A percentile compares a stretch with the other conserved stretches of the same genome.
These are phyloP conservation scores for Dione juno DNA, from an alignment of 2,888 invertebrate species.

Conservation along the genomic window DNA sequence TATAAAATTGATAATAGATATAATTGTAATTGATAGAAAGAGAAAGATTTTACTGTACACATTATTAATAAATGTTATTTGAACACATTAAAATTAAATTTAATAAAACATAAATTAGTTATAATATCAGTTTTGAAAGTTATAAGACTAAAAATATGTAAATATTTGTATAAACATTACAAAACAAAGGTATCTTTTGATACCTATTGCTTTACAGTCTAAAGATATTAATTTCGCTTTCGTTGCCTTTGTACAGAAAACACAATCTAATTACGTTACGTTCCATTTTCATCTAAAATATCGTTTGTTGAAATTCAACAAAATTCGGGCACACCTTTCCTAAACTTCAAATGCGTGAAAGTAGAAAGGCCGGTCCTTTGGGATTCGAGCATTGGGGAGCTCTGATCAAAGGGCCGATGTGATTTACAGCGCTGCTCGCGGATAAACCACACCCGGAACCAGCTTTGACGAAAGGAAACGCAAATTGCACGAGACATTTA, in stretches of 20 bases:
- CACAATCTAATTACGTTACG: constrained; percentile 18
- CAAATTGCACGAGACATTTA: constrained; percentile 49
- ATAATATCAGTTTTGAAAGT: neutral
- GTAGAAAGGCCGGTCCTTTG: constrained; percentile 45
- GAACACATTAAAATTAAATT: too few species aligned
- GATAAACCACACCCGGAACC: constrained; percentile 66
- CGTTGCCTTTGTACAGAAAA: constrained; percentile 18
- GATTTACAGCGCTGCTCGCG: constrained; percentile 62
- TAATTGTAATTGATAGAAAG: too few species aligned
- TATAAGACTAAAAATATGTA: neutral
- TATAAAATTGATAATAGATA: neutral
- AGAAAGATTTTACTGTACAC: too few species aligned
- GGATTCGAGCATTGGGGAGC: constrained; percentile 43
- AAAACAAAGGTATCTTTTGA: constrained; percentile 17
- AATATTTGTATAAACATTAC: neutral
- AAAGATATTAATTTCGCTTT: constrained; percentile 17
- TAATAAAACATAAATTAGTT: too few species aligned
- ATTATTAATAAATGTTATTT: too few species aligned
- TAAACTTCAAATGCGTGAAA: constrained; percentile 50
- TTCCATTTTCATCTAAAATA: constrained; percentile 25
- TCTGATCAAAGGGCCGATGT: constrained; percentile 54
- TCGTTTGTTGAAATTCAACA: constrained; percentile 26
- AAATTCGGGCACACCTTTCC: constrained; percentile 43
- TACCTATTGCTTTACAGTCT: constrained; percentile 1
- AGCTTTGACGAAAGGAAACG: constrained; percentile 58